Conservation (phyloP, 2,888 invertebrate genomes). For the Gastracanthus pulcherrimus region DNA sequence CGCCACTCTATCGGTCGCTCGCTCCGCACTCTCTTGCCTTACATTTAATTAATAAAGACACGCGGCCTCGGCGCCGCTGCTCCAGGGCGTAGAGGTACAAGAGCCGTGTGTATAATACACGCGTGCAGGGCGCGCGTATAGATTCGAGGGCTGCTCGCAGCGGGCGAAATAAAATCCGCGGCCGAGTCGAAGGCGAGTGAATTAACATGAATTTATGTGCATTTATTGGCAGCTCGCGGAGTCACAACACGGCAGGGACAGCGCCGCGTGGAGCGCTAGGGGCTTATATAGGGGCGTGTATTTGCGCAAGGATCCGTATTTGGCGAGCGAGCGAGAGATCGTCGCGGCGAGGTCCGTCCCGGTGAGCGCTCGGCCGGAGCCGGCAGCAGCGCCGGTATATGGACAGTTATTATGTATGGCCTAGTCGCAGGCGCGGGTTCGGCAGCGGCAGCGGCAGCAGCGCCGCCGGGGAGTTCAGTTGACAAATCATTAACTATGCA, state of each 20-base stretch:
- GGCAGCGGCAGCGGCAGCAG: constrained; percentile 65
- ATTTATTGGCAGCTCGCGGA: constrained; percentile 16
- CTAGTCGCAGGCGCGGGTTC: constrained; percentile 68
- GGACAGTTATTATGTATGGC: constrained; percentile 74
- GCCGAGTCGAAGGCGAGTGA: too few relatives aligned
- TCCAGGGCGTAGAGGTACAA: too few relatives aligned
- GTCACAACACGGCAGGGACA: constrained; percentile 23
- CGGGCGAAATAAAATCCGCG: too few relatives aligned
- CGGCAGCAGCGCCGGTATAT: constrained; percentile 15
- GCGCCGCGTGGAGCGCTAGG: constrained; percentile 5
- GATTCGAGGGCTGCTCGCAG: too few relatives aligned
- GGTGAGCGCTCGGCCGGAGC: background rate
- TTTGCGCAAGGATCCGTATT: constrained; percentile 53
- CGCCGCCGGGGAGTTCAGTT: constrained; percentile 70
- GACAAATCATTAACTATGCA: constrained; percentile 78
- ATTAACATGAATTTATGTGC: background rate
- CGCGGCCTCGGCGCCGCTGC: constrained; percentile 3
- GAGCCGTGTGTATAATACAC: too few relatives aligned
- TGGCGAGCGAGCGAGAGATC: constrained; percentile 26
- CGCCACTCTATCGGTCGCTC: constrained; percentile 68
- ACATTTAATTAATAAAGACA: constrained; percentile 71
- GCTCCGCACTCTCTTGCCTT: constrained; percentile 70
- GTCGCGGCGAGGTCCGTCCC: background rate
- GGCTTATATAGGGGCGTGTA: constrained; percentile 35
- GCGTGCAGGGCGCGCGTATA: background rate